Evolutionary conservation across 2,113 vertebrate species (phyloP).

Genomic region (Paramormyrops kingsleyae): DNA sequence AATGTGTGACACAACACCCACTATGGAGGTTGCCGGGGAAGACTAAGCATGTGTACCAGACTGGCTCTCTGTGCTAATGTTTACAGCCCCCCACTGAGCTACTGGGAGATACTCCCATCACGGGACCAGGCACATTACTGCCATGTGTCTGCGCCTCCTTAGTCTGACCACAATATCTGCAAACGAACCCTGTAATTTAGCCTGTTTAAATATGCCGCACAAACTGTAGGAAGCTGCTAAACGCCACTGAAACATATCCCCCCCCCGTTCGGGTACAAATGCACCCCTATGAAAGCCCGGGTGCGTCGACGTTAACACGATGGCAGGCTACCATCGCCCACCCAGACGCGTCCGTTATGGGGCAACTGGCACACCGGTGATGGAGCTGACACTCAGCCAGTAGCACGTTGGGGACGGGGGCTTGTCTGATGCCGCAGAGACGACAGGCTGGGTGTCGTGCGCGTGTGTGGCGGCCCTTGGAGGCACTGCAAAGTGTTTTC

Average conservation of each 20-base stretch:
- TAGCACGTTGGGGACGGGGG: neutral
- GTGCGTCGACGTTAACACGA: no score
- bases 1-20: slow-evolving; percentile 70
- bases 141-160: slow-evolving; percentile 52
- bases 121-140: slow-evolving; percentile 56
- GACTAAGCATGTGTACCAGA: slow-evolving; percentile 70
- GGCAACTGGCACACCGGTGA: neutral
- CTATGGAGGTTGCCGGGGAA: slow-evolving; percentile 71
- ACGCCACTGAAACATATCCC: neutral
- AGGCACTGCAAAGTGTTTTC: neutral
- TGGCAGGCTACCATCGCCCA: no score
- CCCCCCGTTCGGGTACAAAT: neutral
- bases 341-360: neutral
- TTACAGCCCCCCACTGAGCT: slow-evolving; percentile 73
- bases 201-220: slow-evolving; percentile 17
- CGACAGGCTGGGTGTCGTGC: neutral
- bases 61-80: slow-evolving; percentile 76
- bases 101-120: slow-evolving; percentile 62
- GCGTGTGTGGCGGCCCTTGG: neutral
- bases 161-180: slow-evolving; percentile 25
- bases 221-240: slow-evolving; percentile 1
- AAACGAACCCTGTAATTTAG: slow-evolving; percentile 13
- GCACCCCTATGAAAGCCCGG: neutral
- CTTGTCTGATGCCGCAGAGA: neutral
- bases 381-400: neutral